Evolutionary conservation across 2,888 invertebrate species (phyloP).

Genomic region (Caenorhabditis angaria): DNA sequence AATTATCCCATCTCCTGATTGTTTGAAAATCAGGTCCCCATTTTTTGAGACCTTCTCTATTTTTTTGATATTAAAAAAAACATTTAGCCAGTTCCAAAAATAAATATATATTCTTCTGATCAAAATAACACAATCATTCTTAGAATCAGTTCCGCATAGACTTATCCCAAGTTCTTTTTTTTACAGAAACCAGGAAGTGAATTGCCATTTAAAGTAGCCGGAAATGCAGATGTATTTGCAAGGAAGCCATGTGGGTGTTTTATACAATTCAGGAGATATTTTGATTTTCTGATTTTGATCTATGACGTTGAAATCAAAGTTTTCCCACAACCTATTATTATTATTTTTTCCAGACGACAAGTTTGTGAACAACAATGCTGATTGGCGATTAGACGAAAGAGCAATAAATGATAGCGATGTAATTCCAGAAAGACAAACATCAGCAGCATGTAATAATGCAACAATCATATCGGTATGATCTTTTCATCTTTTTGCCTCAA

Average conservation of each 20-base stretch:
- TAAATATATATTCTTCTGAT: too few relatives aligned
- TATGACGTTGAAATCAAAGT: too few relatives aligned
- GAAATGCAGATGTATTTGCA: background rate
- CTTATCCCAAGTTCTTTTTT: too few relatives aligned
- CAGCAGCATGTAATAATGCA: constrained; percentile 30
- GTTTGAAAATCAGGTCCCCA: too few relatives aligned
- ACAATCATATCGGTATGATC: constrained; percentile 39
- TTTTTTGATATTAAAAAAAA: too few relatives aligned
- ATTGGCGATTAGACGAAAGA: constrained; percentile 54
- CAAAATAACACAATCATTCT: too few relatives aligned
- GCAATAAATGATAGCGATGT: constrained; percentile 54
- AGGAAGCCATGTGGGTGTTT: constrained; percentile 6
- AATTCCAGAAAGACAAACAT: constrained; percentile 34
- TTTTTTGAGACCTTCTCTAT: too few relatives aligned
- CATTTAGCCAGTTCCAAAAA: too few relatives aligned
- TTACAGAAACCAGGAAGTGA: background rate
- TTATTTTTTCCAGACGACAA: constrained; percentile 29
- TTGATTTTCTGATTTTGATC: too few relatives aligned
- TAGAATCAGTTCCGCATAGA: too few relatives aligned
- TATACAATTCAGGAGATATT: too few relatives aligned
- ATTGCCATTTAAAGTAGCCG: constrained; percentile 8
- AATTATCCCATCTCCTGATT: too few relatives aligned
- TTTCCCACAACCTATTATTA: background rate
- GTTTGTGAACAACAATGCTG: constrained; percentile 42
- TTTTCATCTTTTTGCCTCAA: background rate